Evolutionary conservation across 2,797 vertebrate species (phyloP).

Genomic region (Tolypeutes matacus): DNA sequence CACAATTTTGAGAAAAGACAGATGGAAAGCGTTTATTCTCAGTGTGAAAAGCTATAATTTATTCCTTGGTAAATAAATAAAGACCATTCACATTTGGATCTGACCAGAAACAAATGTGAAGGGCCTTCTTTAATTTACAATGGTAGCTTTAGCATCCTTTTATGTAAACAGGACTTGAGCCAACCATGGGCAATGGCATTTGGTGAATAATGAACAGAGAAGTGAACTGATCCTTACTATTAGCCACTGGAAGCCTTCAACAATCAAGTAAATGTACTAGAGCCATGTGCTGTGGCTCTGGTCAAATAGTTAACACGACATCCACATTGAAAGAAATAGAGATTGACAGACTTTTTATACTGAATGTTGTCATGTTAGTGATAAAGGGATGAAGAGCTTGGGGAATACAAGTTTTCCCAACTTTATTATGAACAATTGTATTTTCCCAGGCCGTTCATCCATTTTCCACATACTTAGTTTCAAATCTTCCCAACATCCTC

Average conservation of each 20-base stretch:
- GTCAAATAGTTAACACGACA: neutral
- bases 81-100: conserved; percentile 74
- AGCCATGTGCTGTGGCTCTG: neutral
- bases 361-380: neutral
- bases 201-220: neutral
- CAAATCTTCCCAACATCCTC: neutral
- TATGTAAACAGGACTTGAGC: conserved; percentile 54
- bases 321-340: neutral
- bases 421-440: neutral
- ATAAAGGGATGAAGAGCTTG: neutral
- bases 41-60: conserved; percentile 81
- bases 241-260: neutral
- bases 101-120: conserved; percentile 80
- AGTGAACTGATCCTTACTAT: neutral
- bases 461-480: conserved; percentile 12
- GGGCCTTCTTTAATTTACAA: neutral
- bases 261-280: neutral
- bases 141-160: conserved; percentile 54
- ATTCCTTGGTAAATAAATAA: conserved; percentile 82
- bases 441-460: neutral
- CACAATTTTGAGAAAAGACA: conserved; percentile 73
- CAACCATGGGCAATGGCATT: conserved; percentile 19
- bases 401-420: neutral
- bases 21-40: conserved; percentile 80
- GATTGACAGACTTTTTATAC: neutral